These are phyloP conservation scores for Standfussiana lucernea DNA, from an alignment of 2,888 invertebrate species.

Conservation along the genomic window DNA sequence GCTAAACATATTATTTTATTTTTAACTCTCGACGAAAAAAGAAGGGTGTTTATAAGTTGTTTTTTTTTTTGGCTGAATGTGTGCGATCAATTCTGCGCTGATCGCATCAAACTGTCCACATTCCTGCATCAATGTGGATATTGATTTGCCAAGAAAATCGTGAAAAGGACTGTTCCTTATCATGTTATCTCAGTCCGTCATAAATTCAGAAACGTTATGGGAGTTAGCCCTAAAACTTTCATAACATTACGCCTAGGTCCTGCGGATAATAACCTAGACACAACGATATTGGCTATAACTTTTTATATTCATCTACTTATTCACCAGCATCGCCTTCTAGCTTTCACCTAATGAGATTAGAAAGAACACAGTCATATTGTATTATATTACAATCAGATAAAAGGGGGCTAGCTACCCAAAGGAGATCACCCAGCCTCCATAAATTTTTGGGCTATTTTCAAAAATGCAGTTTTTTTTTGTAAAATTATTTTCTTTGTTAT, in stretches of 20 bases:
- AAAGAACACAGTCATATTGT: conserved; percentile 6
- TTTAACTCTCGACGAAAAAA: not conserved
- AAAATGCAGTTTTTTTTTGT: no score
- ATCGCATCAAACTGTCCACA: not conserved
- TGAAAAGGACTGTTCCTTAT: not conserved
- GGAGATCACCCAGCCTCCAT: no score
- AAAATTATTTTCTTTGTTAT: no score
- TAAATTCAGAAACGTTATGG: not conserved
- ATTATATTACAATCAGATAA: conserved; percentile 17
- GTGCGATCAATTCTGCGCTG: not conserved
- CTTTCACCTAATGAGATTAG: conserved; percentile 31
- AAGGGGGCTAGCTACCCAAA: not conserved
- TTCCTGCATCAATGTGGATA: not conserved
- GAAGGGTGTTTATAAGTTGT: not conserved
- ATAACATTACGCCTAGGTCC: not conserved
- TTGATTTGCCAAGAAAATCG: not conserved
- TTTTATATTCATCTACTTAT: conserved; percentile 4
- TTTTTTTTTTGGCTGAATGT: not conserved
- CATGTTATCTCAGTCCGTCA: conserved; percentile 1
- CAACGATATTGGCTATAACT: conserved; percentile 8
- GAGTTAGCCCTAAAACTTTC: not conserved
- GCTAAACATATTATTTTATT: not conserved
- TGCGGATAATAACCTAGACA: not conserved
- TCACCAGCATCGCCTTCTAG: not conserved
- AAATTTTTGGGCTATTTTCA: no score